A percentile compares a stretch with the other conserved stretches of the same genome.
Conservation (phyloP, 2,888 invertebrate genomes). For the Oscheius sp. region DNA sequence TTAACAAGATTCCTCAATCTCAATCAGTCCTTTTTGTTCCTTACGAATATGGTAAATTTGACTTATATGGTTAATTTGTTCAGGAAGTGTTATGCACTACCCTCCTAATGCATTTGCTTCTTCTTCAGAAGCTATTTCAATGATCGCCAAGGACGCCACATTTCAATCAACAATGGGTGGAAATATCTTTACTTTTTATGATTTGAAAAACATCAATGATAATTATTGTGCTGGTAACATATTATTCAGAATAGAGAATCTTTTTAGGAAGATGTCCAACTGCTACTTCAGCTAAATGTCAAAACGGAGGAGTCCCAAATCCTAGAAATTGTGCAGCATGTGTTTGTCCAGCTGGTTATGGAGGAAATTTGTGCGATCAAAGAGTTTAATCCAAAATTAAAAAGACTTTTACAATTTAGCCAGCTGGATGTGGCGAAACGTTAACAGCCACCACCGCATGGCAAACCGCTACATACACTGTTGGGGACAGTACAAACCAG, state of each 20-base stretch:
- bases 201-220: slow-evolving; percentile 15
- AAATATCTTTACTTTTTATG: neutral
- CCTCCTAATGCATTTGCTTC: neutral
- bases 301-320: slow-evolving; percentile 45
- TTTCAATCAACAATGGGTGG: slow-evolving; percentile 19
- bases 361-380: slow-evolving; percentile 41
- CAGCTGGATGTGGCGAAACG: slow-evolving; percentile 40
- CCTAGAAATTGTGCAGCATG: slow-evolving; percentile 43
- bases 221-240: too few species aligned
- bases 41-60: neutral
- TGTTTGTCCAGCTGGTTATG: slow-evolving; percentile 46
- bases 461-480: slow-evolving; percentile 32
- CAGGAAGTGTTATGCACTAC: slow-evolving; percentile 17
- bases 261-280: neutral
- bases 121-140: neutral
- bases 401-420: neutral
- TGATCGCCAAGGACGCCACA: slow-evolving; percentile 4
- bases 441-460: slow-evolving; percentile 37
- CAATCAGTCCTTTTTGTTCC: neutral
- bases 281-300: slow-evolving; percentile 31
- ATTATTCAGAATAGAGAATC: too few species aligned
- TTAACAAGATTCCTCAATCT: neutral
- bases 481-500: slow-evolving; percentile 35
- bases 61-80: neutral
- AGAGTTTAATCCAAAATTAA: slow-evolving; percentile 25